phyloP scores from a whole-genome alignment of 2,113 vertebrate species.

The Daboia siamensis region DNA sequence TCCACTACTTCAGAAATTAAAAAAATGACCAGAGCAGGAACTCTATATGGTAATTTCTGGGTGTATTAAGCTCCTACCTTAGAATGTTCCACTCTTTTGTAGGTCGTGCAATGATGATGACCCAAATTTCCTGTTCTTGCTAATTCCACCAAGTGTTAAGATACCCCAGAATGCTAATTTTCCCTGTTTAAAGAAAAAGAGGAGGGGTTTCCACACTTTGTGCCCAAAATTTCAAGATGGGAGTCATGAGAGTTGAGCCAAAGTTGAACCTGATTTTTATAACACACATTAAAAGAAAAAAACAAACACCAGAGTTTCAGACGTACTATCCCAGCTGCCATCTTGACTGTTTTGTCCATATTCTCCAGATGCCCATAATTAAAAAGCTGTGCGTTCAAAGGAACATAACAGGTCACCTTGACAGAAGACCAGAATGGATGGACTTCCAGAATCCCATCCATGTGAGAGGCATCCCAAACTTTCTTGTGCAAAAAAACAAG shows the following conservation, averaged over 20 bases:
- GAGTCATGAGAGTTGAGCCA: neutral
- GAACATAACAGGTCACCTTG: neutral
- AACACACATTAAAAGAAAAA: neutral
- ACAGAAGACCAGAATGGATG: neutral
- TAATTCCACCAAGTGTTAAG: neutral
- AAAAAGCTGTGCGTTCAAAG: neutral
- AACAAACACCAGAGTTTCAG: neutral
- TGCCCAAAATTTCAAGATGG: neutral
- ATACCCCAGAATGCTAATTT: neutral
- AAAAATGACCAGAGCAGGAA: neutral
- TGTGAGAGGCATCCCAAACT: neutral
- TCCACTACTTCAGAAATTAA: neutral
- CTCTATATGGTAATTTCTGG: neutral
- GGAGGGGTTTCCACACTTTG: neutral
- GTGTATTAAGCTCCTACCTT: neutral
- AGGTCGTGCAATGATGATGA: too few relatives aligned
- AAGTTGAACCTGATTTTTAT: neutral
- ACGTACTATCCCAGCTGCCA: neutral
- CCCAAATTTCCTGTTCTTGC: neutral
- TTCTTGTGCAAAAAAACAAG: neutral
- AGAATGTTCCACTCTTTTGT: neutral
- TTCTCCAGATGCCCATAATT: neutral
- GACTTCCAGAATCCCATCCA: neutral
- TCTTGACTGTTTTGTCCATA: neutral
- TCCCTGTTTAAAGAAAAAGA: neutral